phyloP scores from a whole-genome alignment of 2,888 invertebrate genomes.

The Epinotia demarniana region DNA sequence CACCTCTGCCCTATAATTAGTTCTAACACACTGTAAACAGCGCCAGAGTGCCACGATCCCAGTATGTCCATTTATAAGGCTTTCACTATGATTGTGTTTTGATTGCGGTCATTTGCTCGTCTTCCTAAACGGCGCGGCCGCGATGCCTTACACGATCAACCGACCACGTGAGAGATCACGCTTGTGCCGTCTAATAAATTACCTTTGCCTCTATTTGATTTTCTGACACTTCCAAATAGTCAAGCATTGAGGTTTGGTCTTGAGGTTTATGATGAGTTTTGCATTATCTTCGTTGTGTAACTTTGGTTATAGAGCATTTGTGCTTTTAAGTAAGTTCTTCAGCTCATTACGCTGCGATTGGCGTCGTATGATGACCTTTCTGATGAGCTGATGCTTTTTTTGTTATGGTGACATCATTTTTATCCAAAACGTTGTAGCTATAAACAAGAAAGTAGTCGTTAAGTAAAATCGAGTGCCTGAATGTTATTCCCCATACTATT shows the following conservation, averaged over 20 bases:
- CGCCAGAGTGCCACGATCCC: conserved; percentile 59
- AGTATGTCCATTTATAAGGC: conserved; percentile 65
- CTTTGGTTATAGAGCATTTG: neutral
- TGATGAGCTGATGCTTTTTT: neutral
- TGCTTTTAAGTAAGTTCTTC: too few species aligned
- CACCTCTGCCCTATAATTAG: conserved; percentile 72
- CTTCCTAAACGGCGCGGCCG: conserved; percentile 66
- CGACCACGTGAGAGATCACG: conserved; percentile 63
- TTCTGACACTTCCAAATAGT: conserved; percentile 46
- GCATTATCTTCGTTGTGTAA: conserved; percentile 21
- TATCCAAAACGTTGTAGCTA: neutral
- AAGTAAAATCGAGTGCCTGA: conserved; percentile 30
- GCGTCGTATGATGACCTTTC: neutral
- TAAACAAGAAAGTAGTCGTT: conserved; percentile 7
- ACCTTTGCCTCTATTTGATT: conserved; percentile 55
- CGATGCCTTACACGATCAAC: conserved; percentile 64
- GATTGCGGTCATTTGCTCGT: conserved; percentile 77
- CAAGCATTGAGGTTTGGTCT: conserved; percentile 44
- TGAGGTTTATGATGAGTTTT: conserved; percentile 37
- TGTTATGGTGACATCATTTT: neutral
- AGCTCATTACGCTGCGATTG: neutral
- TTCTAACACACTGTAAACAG: conserved; percentile 76
- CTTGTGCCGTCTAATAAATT: conserved; percentile 65
- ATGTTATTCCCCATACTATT: conserved; percentile 32
- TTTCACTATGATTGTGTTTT: conserved; percentile 80